Evolutionary conservation across 2,113 vertebrate genomes (phyloP), one percentile per base, ranked within the genome.

Genomic region (Lagenorhynchus albirostris): DNA sequence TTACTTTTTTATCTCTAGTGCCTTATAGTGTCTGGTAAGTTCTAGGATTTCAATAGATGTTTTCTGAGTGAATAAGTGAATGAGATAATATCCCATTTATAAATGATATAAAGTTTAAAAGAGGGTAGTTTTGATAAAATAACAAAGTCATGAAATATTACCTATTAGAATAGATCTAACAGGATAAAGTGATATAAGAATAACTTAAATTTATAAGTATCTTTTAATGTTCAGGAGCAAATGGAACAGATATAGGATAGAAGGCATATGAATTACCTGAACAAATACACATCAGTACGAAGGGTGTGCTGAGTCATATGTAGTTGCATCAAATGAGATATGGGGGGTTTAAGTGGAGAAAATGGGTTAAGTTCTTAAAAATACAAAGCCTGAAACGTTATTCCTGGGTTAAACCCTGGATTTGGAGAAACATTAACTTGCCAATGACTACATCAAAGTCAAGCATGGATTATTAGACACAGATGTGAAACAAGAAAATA

Each of bases 391-490:
- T 87, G 76, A 97, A 96, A 83, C 53, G 86, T 83, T 93, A 95
- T 86, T 91, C 96, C 86, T 84, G 55, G 55, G 36, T 53, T 93
- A 97, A 95, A 92, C 18, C 38, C 74, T 94, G 93, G 83, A 65
- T 89, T 94, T 95, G 14, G 89, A 68, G 58, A 92, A 93, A 92
- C 92, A 62, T 84, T 94, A 73, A 86, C 71, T 96, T 97, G 92
- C 95, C 93, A 95, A 96, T 36, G 91, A 85, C 85, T 86, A 63
- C 95, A 96, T 98, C 96, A 96, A 96, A 96, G 93, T 83, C 89
- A 79, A 88, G 83, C 62, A 88, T 95, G 94, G 89, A 91, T 97
- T 97, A 97, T 95, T 98, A 87, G 96, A 76, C 93, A 94, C 96
- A 95, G 96, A 97, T 95, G 95, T 94, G 89, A 92, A 83, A 74